These are phyloP conservation scores for Poliocrania exsul DNA, from an alignment of 2,797 vertebrate genomes.

Conservation along the genomic window DNA sequence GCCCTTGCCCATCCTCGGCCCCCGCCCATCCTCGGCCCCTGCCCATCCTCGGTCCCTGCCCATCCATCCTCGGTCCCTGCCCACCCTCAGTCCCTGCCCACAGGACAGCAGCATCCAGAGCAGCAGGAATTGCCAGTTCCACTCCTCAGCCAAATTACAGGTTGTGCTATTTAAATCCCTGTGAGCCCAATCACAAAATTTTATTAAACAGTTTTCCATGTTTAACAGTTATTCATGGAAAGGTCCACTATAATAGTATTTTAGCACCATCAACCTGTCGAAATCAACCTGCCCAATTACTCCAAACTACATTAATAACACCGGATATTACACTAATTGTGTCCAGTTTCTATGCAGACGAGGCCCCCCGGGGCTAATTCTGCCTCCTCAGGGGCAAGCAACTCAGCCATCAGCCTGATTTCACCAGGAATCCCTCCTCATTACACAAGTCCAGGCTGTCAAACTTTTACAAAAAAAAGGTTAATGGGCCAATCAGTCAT, in stretches of 20 bases:
- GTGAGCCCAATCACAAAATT: constrained; percentile 68
- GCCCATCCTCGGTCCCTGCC: background rate
- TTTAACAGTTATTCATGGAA: constrained; percentile 72
- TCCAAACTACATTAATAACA: constrained; percentile 78
- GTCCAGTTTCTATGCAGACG: constrained; percentile 82
- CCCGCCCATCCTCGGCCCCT: too few species aligned
- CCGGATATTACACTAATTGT: constrained; percentile 80
- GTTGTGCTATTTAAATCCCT: constrained; percentile 55
- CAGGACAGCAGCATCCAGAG: background rate
- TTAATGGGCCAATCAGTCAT: constrained; percentile 89
- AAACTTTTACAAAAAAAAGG: constrained; percentile 76
- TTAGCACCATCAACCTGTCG: constrained; percentile 82
- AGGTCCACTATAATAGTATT: constrained; percentile 78
- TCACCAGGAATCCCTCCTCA: constrained; percentile 76
- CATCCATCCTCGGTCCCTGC: too few species aligned
- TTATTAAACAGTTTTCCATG: constrained; percentile 70
- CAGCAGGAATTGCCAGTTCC: background rate
- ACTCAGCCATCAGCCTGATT: constrained; percentile 70
- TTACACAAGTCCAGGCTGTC: constrained; percentile 75
- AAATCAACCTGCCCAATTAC: constrained; percentile 83
- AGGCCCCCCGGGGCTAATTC: constrained; percentile 75
- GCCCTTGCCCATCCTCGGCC: too few species aligned
- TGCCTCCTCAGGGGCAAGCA: constrained; percentile 72
- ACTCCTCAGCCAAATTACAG: background rate
- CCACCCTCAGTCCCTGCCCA: too few species aligned